Evolutionary conservation across 2,888 invertebrate species (phyloP).

Genomic region (Mesorhabditis belari): DNA sequence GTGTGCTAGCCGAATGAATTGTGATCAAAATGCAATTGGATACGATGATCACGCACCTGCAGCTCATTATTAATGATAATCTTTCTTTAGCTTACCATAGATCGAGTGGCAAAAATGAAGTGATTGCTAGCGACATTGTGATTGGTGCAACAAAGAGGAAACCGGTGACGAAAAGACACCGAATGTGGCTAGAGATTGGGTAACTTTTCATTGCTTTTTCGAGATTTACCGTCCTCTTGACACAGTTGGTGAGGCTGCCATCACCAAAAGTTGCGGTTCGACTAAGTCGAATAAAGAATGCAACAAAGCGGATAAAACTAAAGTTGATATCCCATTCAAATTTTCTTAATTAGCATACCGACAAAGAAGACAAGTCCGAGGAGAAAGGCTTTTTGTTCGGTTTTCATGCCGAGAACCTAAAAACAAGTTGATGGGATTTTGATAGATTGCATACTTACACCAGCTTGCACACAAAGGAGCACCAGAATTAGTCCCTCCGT

Average conservation of each 20-base stretch:
- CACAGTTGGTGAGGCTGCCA: slow-evolving; percentile 53
- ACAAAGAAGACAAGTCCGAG: slow-evolving; percentile 60
- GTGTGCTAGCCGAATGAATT: slow-evolving; percentile 57
- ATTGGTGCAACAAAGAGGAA: slow-evolving; percentile 30
- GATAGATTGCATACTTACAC: no score
- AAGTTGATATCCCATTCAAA: not conserved
- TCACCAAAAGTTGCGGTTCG: slow-evolving; percentile 58
- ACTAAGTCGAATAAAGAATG: slow-evolving; percentile 61
- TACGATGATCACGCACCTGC: slow-evolving; percentile 57
- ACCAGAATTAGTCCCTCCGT: slow-evolving; percentile 60
- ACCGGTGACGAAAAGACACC: slow-evolving; percentile 27
- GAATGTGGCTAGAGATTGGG: slow-evolving; percentile 18
- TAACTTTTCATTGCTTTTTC: not conserved
- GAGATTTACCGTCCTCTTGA: slow-evolving; percentile 9
- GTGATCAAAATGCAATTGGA: slow-evolving; percentile 59
- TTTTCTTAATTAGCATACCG: slow-evolving; percentile 9
- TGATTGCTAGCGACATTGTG: slow-evolving; percentile 21
- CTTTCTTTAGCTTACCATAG: slow-evolving; percentile 24
- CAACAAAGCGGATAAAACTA: slow-evolving; percentile 60
- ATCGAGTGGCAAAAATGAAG: slow-evolving; percentile 33
- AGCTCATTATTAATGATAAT: not conserved
- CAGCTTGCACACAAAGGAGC: slow-evolving; percentile 59
- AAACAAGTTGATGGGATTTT: no score
- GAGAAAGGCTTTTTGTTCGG: slow-evolving; percentile 58
- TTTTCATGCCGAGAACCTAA: slow-evolving; percentile 58